Evolutionary conservation across 2,797 vertebrate species (phyloP).

Genomic region (Neosalanx taihuensis): DNA sequence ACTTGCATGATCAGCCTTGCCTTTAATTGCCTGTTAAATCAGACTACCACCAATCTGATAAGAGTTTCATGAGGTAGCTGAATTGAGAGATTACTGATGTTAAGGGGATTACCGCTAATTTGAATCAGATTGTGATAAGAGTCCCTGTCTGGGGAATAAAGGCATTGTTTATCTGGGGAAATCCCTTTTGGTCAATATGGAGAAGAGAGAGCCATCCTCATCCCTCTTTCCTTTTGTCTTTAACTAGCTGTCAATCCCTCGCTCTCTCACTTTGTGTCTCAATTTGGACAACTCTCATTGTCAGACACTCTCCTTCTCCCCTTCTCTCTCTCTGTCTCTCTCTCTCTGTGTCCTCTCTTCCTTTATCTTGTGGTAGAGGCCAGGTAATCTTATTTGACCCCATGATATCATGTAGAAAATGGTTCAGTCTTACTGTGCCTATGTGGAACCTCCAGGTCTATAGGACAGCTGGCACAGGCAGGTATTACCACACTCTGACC

Average conservation of each 20-base stretch:
- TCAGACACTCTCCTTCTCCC: too few relatives aligned
- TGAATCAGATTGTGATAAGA: slow-evolving; percentile 38
- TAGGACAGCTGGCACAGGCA: too few relatives aligned
- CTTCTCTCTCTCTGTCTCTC: background rate
- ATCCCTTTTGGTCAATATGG: slow-evolving; percentile 6
- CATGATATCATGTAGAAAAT: too few relatives aligned
- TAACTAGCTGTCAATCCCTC: background rate
- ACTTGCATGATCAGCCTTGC: too few relatives aligned
- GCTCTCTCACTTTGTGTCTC: too few relatives aligned
- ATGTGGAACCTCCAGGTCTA: too few relatives aligned
- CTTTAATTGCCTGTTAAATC: too few relatives aligned
- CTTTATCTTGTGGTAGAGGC: background rate
- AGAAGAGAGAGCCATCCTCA: background rate
- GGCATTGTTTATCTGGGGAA: background rate
- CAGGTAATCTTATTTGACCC: too few relatives aligned
- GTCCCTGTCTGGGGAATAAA: background rate
- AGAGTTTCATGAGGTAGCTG: slow-evolving; percentile 39
- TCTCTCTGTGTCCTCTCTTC: background rate
- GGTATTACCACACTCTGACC: too few relatives aligned
- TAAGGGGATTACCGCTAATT: slow-evolving; percentile 41
- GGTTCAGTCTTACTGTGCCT: too few relatives aligned
- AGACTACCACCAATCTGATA: slow-evolving; percentile 19
- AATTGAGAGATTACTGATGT: slow-evolving; percentile 41
- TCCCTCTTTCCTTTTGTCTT: background rate
- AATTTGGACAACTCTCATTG: background rate